Conservation (phyloP, 2,113 vertebrate species). For the Upupa epops region DNA sequence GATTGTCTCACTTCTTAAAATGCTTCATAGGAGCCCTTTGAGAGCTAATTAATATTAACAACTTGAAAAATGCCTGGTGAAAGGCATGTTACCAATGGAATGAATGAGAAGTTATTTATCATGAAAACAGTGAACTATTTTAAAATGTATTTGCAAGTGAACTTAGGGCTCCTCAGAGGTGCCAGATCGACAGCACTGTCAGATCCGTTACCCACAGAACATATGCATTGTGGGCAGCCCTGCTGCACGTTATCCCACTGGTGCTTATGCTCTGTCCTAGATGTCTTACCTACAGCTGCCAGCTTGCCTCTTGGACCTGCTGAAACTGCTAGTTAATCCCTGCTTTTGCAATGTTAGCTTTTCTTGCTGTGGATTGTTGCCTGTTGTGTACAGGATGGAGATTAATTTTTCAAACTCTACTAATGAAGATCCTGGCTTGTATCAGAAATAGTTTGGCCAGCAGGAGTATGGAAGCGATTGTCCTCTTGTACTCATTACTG, state of each 20-base stretch:
- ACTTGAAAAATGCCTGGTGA: not conserved
- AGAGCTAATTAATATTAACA: slow-evolving; percentile 40
- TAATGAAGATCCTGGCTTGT: not conserved
- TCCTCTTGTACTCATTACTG: too few species aligned
- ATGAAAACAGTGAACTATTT: not conserved
- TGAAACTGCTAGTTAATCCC: not conserved
- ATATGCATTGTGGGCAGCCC: not conserved
- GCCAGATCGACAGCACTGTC: not conserved
- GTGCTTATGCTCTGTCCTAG: not conserved
- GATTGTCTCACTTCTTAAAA: slow-evolving; percentile 2
- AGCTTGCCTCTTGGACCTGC: not conserved
- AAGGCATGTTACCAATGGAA: not conserved
- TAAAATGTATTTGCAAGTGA: not conserved
- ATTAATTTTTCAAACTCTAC: not conserved
- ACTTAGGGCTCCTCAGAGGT: not conserved
- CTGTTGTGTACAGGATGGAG: not conserved
- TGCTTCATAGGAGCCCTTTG: not conserved
- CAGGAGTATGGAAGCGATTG: too few species aligned
- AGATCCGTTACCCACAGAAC: not conserved
- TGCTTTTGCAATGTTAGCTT: not conserved
- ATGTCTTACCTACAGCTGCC: not conserved
- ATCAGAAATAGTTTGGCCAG: too few species aligned
- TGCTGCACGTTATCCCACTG: rapidly evolving
- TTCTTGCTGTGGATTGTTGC: not conserved
- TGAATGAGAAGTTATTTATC: not conserved